Evolutionary conservation across 2,888 invertebrate genomes (phyloP).

Genomic region (Tiliacea aurago): DNA sequence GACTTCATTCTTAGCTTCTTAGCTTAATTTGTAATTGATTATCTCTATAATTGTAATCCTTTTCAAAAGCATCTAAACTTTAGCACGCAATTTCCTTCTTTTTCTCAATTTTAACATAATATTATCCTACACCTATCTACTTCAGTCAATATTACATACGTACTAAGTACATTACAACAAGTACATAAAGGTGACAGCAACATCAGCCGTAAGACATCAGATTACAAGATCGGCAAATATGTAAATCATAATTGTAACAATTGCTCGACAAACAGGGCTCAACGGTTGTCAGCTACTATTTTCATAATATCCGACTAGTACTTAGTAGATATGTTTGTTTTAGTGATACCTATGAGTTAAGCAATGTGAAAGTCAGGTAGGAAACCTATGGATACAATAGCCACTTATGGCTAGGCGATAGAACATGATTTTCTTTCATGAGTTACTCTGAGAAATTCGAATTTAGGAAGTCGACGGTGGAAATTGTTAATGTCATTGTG

Average conservation of each 20-base stretch:
- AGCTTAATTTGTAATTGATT: background rate
- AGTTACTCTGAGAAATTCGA: background rate
- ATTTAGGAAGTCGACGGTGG: background rate
- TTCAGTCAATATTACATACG: conserved; percentile 28
- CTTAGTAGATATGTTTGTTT: conserved; percentile 44
- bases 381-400: background rate
- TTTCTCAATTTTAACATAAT: background rate
- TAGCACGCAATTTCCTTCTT: background rate
- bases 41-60: background rate
- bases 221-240: conserved; percentile 74
- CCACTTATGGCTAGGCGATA: background rate
- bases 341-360: conserved; percentile 36
- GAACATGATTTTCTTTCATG: background rate
- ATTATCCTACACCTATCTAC: conserved; percentile 2
- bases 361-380: background rate
- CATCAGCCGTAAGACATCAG: conserved; percentile 57
- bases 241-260: conserved; percentile 69
- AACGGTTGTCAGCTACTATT: conserved; percentile 80
- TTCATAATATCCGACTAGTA: conserved; percentile 64
- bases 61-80: too few relatives aligned
- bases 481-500: too few relatives aligned
- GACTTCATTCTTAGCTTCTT: background rate
- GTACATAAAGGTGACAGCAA: conserved; percentile 60
- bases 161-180: conserved; percentile 13
- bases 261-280: conserved; percentile 74